Percentiles rank a stretch among this genome's conserved stretches.
These are phyloP conservation scores for Corythornis cristatus DNA, from an alignment of 2,113 vertebrate genomes.

Conservation along the genomic window DNA sequence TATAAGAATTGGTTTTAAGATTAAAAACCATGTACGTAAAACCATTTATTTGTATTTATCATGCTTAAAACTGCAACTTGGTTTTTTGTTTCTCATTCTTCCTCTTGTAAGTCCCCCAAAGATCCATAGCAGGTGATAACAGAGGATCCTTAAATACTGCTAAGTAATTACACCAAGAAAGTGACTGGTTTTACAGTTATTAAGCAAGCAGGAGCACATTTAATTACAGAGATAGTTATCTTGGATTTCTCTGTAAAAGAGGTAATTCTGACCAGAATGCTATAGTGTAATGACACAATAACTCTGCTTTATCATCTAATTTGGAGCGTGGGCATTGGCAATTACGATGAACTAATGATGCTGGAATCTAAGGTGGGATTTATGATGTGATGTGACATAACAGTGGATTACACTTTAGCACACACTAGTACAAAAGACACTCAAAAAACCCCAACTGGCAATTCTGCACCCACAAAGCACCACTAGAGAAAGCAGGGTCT, in stretches of 20 bases:
- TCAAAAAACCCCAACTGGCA: neutral
- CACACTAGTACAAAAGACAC: neutral
- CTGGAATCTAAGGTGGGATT: neutral
- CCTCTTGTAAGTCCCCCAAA: neutral
- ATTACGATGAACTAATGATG: neutral
- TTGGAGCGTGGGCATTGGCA: neutral
- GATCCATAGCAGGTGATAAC: neutral
- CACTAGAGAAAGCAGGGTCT: neutral
- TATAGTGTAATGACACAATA: neutral
- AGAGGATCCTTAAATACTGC: neutral
- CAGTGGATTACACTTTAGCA: neutral
- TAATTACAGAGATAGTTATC: constrained; percentile 31
- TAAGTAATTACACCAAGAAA: neutral
- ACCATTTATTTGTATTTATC: neutral
- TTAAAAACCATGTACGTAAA: neutral
- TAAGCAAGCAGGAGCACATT: neutral
- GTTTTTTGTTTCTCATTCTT: neutral
- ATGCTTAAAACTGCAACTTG: neutral
- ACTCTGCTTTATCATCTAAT: constrained; percentile 3
- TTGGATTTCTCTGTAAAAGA: neutral
- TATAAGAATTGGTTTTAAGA: neutral
- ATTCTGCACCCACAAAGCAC: neutral
- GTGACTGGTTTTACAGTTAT: neutral
- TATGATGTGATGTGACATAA: neutral
- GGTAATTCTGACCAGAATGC: neutral